These are phyloP conservation scores for Aurelia sp. DNA, from an alignment of 30 jellyfish, hydroid and myxozoan genomes.

Conservation along the genomic window DNA sequence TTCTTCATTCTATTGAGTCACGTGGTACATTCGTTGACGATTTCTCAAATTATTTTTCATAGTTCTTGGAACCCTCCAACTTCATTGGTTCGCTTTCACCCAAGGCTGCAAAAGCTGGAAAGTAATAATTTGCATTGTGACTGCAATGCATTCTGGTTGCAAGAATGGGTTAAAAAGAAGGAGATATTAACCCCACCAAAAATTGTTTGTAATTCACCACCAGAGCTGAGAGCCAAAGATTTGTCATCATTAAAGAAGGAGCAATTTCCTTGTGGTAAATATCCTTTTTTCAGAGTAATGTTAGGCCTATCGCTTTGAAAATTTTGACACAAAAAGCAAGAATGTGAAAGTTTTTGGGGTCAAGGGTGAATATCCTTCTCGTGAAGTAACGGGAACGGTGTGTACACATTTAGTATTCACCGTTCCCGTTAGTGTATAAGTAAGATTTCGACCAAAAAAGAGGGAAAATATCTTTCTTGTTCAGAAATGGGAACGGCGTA, in stretches of 20 bases:
- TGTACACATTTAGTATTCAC: too few species aligned
- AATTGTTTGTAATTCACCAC: constrained; percentile 75
- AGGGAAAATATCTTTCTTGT: too few species aligned
- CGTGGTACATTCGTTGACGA: background rate
- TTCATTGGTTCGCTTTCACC: constrained; percentile 68
- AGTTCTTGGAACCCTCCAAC: constrained; percentile 92
- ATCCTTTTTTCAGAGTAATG: background rate
- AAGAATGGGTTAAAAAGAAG: constrained; percentile 63
- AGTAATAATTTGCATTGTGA: constrained; percentile 88
- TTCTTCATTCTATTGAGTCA: too few species aligned
- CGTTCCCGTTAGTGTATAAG: too few species aligned
- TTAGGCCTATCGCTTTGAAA: too few species aligned
- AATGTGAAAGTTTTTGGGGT: too few species aligned
- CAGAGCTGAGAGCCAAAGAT: constrained; percentile 37
- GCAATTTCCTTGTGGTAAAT: constrained; percentile 79
- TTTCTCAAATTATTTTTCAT: background rate
- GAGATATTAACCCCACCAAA: constrained; percentile 2
- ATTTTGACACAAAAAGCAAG: too few species aligned
- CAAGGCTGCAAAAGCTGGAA: constrained; percentile 56
- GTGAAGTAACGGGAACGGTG: too few species aligned
- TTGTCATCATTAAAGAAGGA: constrained; percentile 34
- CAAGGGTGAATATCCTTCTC: too few species aligned
- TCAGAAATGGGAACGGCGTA: too few species aligned
- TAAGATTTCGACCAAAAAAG: too few species aligned
- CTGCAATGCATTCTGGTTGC: constrained; percentile 88